Evolutionary conservation across 2,113 vertebrate species (phyloP), one percentile per base, ranked within the genome.

Genomic region (Phalacrocorax pelagicus): DNA sequence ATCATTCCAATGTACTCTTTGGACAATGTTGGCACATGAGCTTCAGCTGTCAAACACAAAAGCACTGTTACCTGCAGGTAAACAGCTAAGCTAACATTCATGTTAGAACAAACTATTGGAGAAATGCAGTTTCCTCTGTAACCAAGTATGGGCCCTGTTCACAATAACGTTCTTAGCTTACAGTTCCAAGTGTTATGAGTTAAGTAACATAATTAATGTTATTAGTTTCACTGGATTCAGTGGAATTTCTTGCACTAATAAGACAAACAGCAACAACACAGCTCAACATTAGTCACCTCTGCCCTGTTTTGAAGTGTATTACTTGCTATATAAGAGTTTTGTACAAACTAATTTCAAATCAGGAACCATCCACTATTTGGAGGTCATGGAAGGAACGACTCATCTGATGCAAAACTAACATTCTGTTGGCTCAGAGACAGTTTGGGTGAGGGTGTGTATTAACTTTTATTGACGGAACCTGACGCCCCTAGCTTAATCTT

Each of bases 1-100:
- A 99, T 97, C 99, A 99, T 99, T 86, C 99, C 99, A 17, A 99
- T 93, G 92, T 99, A 99, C 54, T 99, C 99, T 83, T 98, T 99
- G 38, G 98, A 96, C 62, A 94, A 93, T 16, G 95, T 3, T 69
- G 94, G 96, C 5, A 54, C 62, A 7, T 62, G 92, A 29, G 91
- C 96, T 87, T 98, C 98, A 83, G 96, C 99, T 99, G 97, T 47
- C 78, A 63, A 92, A 95, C 34, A 94, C 10, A 87, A 89, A 91
- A 75, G 22, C 69, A 63, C 6, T 44, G 57, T 96, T 69, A 95
- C 21, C 47, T 17, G 54, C 66, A 94, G 27, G 51, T 27, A 70
- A 66, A 27, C 7, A 10, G 12, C 27, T 55, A 32, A 63, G 23
- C 30, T 42, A n/a, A 54, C 4, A 4, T 40, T 72, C 61, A 29